Evolutionary conservation across 2,113 vertebrate species (phyloP).

Genomic region (Alligator sinensis): DNA sequence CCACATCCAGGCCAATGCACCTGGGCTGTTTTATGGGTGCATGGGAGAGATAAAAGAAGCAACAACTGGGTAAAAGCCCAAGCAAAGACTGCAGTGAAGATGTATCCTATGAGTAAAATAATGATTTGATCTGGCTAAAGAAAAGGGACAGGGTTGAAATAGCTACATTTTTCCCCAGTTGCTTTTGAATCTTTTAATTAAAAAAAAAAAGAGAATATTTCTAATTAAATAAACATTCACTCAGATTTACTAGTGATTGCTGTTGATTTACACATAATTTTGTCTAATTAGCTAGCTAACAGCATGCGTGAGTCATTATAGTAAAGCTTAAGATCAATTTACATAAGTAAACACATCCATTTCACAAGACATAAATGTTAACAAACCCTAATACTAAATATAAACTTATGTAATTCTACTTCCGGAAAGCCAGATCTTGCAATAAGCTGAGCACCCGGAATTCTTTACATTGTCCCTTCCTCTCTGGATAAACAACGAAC

Average conservation of each 20-base stretch:
- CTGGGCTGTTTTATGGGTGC: no score
- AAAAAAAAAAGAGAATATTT: background rate
- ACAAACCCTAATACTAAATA: background rate
- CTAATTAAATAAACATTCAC: background rate
- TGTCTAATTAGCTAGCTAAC: background rate
- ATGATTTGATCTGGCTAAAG: background rate
- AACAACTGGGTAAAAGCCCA: background rate
- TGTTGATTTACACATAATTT: background rate
- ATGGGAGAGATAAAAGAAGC: no score
- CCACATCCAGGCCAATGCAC: no score
- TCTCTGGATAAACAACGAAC: conserved; percentile 55
- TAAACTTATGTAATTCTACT: background rate
- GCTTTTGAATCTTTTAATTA: background rate
- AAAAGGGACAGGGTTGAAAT: background rate
- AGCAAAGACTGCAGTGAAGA: background rate
- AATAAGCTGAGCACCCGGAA: conserved; percentile 26
- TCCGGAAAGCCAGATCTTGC: conserved; percentile 23
- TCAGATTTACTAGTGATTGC: background rate
- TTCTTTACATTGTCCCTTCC: conserved; percentile 47
- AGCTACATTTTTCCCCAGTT: background rate
- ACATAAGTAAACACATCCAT: background rate
- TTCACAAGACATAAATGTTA: background rate
- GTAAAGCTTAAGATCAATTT: background rate
- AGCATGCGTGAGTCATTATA: background rate
- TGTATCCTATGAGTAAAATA: background rate